These are phyloP conservation scores for Schizotus pectinicornis DNA, from an alignment of 2,888 invertebrate genomes.

Conservation along the genomic window DNA sequence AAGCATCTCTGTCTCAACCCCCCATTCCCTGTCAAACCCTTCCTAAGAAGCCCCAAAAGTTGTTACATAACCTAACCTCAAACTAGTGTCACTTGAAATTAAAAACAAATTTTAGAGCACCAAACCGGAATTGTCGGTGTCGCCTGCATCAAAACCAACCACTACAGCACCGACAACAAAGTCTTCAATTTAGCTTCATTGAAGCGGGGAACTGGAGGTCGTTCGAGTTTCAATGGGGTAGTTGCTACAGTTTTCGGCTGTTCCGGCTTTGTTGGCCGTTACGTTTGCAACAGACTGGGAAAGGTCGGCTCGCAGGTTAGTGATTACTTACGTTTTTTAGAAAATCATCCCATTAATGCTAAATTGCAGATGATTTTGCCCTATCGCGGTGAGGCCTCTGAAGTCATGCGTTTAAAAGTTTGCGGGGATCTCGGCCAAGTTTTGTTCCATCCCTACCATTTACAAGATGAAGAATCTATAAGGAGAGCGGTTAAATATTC, in stretches of 20 bases:
- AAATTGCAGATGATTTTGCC: slow-evolving; percentile 84
- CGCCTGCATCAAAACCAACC: slow-evolving; percentile 48
- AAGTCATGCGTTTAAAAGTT: slow-evolving; percentile 78
- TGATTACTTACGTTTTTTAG: slow-evolving; percentile 27
- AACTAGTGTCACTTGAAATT: slow-evolving; percentile 1
- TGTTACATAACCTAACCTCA: slow-evolving; percentile 41
- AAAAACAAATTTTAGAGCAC: slow-evolving; percentile 43
- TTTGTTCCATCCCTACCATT: slow-evolving; percentile 82
- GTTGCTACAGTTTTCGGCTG: slow-evolving; percentile 98
- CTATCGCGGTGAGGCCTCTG: slow-evolving; percentile 86
- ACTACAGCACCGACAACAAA: slow-evolving; percentile 64
- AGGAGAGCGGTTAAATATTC: slow-evolving; percentile 88
- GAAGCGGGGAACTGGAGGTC: slow-evolving; percentile 87
- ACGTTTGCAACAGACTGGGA: slow-evolving; percentile 89
- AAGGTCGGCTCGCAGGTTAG: slow-evolving; percentile 80
- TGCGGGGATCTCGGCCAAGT: slow-evolving; percentile 96
- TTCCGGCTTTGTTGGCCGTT: slow-evolving; percentile 87
- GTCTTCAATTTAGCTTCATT: slow-evolving; percentile 69
- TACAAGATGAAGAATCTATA: slow-evolving; percentile 87
- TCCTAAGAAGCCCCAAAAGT: neutral
- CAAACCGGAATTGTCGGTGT: slow-evolving; percentile 50
- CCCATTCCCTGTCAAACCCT: neutral
- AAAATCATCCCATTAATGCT: slow-evolving; percentile 1
- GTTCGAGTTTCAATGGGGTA: slow-evolving; percentile 94
- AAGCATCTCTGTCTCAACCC: neutral